phyloP scores from a whole-genome alignment of 92 coral and sea anemone species.

The Chrysogorgia sp. region DNA sequence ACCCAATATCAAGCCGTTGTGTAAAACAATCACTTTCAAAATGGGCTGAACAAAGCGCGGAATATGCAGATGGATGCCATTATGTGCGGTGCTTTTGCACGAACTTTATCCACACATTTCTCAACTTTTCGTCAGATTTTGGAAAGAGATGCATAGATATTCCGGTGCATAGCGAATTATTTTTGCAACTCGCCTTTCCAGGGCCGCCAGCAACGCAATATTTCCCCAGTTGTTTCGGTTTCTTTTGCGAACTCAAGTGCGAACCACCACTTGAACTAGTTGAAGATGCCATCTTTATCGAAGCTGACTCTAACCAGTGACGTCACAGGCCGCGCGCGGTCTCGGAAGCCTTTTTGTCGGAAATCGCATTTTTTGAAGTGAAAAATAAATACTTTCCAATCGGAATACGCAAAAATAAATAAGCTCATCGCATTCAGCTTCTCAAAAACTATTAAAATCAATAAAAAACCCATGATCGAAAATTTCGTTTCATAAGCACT shows the following conservation, averaged over 20 bases:
- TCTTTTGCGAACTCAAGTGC: constrained; percentile 9
- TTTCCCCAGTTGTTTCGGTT: constrained; percentile 26
- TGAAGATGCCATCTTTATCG: constrained; percentile 32
- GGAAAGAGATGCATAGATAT: constrained; percentile 37
- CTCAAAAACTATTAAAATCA: too few relatives aligned
- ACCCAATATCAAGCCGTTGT: constrained; percentile 28
- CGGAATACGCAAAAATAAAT: constrained; percentile 18
- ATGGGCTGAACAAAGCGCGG: too few relatives aligned
- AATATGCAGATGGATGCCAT: constrained; percentile 29
- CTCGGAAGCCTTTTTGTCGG: constrained; percentile 15
- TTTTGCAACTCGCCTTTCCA: constrained; percentile 31
- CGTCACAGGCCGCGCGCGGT: constrained; percentile 38
- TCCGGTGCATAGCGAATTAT: constrained; percentile 19
- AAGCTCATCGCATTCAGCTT: too few relatives aligned
- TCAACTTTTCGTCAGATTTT: constrained; percentile 27
- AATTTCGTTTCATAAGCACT: too few relatives aligned
- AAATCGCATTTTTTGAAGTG: constrained; percentile 12
- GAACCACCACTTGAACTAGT: neutral
- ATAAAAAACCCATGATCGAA: too few relatives aligned
- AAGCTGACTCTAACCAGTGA: constrained; percentile 43
- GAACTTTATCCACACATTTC: constrained; percentile 29
- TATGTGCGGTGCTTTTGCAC: constrained; percentile 19
- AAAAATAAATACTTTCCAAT: constrained; percentile 6
- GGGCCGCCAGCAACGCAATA: constrained; percentile 28
- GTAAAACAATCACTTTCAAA: constrained; percentile 24